Base-by-base conservation (phyloP, 2,113 vertebrate genomes). In the Pteronura brasiliensis region DNA sequence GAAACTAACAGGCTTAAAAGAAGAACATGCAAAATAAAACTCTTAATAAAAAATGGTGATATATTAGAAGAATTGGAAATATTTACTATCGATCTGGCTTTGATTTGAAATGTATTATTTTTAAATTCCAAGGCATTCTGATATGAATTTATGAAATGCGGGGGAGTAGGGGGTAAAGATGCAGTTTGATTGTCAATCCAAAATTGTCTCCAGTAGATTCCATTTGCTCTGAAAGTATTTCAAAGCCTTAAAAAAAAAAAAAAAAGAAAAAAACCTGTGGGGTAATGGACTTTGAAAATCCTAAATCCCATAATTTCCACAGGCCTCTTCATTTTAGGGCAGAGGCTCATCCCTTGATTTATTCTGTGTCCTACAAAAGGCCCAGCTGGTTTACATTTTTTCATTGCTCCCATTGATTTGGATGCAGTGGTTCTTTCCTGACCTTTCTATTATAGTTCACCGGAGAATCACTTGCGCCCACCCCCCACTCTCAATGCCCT, bases 31-130 rank as follows among this genome's bases (percentile, higher is more conserved):
- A 94, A 97, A 98, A 98, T 97, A 97, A 97, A 98, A 97, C 83
- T 94, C 67, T 98, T 98, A 98, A 98, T 98, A 98, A 96, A 98
- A 96, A 98, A 98, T 96, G 95, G 97, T 96, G 76, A 85, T 95
- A 31, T 98, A 97, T 98, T 98, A 97, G 95, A 98, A 97, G 95
- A 97, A 97, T 97, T 98, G 90, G 97, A 98, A 98, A 97, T 99
- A 98, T 97, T 98, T 98, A 97, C 95, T 98, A 92, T 91, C n/a
- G 74, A 98, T 88, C 90, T 94, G 80, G 96, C 74, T 97, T 98
- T 98, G 44, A 85, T 93, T 97, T 97, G 20, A 97, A 97, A 94
- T 91, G 67, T 84, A 90, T 93, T 95, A 91, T 65, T 88, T 97
- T 97, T 92, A 96, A 85, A 69, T 96, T 95, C 44, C 36, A 81